Evolutionary conservation across 2,113 vertebrate species (phyloP), one percentile per base, ranked within the genome.

Genomic region (Cavia aperea): DNA sequence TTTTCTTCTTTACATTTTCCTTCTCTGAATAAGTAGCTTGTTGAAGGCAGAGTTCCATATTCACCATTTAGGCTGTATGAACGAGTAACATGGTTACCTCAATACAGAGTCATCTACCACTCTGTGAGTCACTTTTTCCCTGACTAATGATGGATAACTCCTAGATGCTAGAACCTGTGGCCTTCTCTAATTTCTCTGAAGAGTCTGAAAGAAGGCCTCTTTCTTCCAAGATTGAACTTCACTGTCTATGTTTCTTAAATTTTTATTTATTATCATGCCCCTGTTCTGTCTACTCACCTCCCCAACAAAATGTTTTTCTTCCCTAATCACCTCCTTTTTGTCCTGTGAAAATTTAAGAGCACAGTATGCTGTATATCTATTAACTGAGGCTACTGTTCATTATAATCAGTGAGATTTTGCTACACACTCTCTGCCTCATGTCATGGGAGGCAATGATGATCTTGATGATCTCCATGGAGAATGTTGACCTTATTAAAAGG

Each of bases 101-200:
- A 90, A 19, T 86, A 90, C 75, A 82, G 72, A 82, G 39, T 82
- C 62, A 56, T 78, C 81, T 78, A 88, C 77, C 81, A 51, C 88
- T 90, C 78, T 23, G 16, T 36, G 92, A 88, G 94, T 46, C 84
- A 21, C 49, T 65, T 92, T 75, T 90, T 82, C 46, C 85, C 81
- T 60, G 43, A n/a, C 36, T 88, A 88, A 49, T 94, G 78, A 94
- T 93, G 62, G n/a, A 86, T 66, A 73, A 79, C 23, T 68, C 16
- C 88, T 78, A 94, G 49, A 78, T 86, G 90, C 72, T 94, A 58
- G 66, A 81, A 51, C 82, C 72, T 58, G 81, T 77, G 78, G 31
- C 18, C 66, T 88, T 75, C 36, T n/a, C 39, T 65, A 26, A n/a
- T 49, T 13, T 82, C 24, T 91, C 12, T 33, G 31, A 31, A 2